phyloP scores from a whole-genome alignment of 2,888 invertebrate species.

The Cylindroiulus punctatus region DNA sequence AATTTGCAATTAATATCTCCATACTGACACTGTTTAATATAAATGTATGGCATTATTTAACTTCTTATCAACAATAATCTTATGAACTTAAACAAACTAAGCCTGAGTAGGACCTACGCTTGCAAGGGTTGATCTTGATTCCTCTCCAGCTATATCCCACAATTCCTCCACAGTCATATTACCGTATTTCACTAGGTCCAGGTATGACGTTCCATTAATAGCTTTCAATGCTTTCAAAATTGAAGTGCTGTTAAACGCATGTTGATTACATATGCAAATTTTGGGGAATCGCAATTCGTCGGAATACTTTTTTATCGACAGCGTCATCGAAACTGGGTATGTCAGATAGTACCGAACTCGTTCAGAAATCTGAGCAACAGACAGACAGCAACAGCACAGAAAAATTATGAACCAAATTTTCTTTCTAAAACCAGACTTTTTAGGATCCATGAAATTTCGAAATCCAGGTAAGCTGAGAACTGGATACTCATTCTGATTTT shows the following conservation, averaged over 20 bases:
- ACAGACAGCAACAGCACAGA: slow-evolving; percentile 29
- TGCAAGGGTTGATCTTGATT: background rate
- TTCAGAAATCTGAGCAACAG: slow-evolving; percentile 48
- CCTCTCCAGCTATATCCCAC: slow-evolving; percentile 46
- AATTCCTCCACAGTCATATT: slow-evolving; percentile 47
- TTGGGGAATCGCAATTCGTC: slow-evolving; percentile 24
- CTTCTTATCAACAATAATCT: background rate
- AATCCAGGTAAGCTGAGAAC: slow-evolving; percentile 48
- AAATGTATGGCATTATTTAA: background rate
- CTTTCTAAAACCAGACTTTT: slow-evolving; percentile 7
- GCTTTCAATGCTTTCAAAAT: background rate
- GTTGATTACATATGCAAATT: slow-evolving; percentile 29
- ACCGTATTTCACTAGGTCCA: background rate
- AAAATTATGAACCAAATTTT: slow-evolving; percentile 48
- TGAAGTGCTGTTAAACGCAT: slow-evolving; percentile 12
- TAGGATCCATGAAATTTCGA: slow-evolving; percentile 45
- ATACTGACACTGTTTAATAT: background rate
- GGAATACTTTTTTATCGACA: background rate
- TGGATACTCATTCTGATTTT: background rate
- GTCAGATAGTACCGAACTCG: slow-evolving; percentile 26
- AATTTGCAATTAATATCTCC: background rate
- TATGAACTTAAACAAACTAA: background rate
- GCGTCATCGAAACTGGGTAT: slow-evolving; percentile 49
- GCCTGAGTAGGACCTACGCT: no score
- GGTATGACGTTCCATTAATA: background rate